These are phyloP conservation scores for Temnothorax nylanderi DNA, from an alignment of 1,140 invertebrate species.

Conservation along the genomic window DNA sequence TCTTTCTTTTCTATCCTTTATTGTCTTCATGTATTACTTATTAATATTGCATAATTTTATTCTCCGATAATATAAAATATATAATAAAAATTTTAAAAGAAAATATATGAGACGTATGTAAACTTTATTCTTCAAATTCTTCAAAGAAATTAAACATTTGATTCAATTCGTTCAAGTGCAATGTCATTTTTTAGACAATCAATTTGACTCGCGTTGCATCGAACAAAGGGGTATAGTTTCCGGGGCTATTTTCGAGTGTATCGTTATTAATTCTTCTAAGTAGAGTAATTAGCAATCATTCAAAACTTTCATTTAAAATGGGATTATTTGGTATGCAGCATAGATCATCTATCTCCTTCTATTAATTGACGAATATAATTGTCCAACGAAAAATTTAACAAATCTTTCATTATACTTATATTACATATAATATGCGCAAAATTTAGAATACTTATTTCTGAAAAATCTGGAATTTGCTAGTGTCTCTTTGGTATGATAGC, in stretches of 20 bases:
- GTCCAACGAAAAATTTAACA: not conserved
- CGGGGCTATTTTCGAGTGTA: not conserved
- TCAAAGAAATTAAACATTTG: not conserved
- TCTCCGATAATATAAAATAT: not conserved
- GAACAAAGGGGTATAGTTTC: not conserved
- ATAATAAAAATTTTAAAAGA: not conserved
- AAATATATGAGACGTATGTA: not conserved
- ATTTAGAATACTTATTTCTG: not conserved
- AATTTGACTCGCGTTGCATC: too few species aligned
- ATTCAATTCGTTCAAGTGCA: not conserved
- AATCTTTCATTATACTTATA: not conserved
- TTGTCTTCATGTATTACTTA: too few species aligned
- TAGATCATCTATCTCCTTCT: not conserved
- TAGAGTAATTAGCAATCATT: not conserved
- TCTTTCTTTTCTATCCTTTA: too few species aligned
- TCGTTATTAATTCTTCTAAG: not conserved
- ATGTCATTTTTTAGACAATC: not conserved
- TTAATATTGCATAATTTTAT: too few species aligned
- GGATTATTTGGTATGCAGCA: not conserved
- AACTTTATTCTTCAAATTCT: not conserved
- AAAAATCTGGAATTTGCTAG: conserved; percentile 14
- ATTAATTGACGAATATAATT: not conserved
- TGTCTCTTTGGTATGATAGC: conserved; percentile 35
- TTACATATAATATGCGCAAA: not conserved
- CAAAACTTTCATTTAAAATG: not conserved